Evolutionary conservation across 2,888 invertebrate genomes (phyloP).

Genomic region (Aethes cnicana): DNA sequence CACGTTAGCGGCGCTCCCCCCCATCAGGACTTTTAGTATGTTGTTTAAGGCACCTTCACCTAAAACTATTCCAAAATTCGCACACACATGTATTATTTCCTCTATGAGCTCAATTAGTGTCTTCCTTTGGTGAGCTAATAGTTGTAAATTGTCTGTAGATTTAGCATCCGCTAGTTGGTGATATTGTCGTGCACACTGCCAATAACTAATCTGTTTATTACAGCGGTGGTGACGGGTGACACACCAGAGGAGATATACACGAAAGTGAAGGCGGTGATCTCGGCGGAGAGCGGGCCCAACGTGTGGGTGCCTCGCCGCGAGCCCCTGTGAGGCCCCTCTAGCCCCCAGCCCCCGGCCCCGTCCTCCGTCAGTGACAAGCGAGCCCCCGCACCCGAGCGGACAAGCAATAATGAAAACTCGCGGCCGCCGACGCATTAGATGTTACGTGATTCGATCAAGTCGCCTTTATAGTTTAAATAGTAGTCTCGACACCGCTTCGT

Average conservation of each 20-base stretch:
- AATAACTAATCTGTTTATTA: slow-evolving; percentile 27
- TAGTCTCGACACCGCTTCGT: slow-evolving; percentile 59
- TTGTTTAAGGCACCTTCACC: too few species aligned
- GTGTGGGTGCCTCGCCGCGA: slow-evolving; percentile 99
- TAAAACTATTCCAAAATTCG: too few species aligned
- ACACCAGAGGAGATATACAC: slow-evolving; percentile 98
- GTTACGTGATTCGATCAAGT: slow-evolving; percentile 41
- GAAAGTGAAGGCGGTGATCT: slow-evolving; percentile 96
- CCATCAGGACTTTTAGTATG: too few species aligned
- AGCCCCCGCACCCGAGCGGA: not conserved
- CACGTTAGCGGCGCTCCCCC: too few species aligned
- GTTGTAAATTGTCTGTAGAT: too few species aligned
- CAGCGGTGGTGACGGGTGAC: slow-evolving; percentile 97
- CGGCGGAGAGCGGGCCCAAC: slow-evolving; percentile 95
- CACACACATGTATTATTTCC: too few species aligned
- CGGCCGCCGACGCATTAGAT: slow-evolving; percentile 34
- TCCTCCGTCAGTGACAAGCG: too few species aligned
- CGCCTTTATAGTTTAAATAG: slow-evolving; percentile 50
- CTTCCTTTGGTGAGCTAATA: too few species aligned
- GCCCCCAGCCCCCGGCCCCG: slow-evolving; percentile 65
- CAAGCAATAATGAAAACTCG: slow-evolving; percentile 23
- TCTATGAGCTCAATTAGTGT: too few species aligned
- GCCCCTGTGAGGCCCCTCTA: slow-evolving; percentile 90
- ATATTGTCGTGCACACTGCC: too few species aligned
- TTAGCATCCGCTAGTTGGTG: too few species aligned